Base-by-base conservation (phyloP, 2,888 invertebrate genomes). In the Dicycla oo region DNA sequence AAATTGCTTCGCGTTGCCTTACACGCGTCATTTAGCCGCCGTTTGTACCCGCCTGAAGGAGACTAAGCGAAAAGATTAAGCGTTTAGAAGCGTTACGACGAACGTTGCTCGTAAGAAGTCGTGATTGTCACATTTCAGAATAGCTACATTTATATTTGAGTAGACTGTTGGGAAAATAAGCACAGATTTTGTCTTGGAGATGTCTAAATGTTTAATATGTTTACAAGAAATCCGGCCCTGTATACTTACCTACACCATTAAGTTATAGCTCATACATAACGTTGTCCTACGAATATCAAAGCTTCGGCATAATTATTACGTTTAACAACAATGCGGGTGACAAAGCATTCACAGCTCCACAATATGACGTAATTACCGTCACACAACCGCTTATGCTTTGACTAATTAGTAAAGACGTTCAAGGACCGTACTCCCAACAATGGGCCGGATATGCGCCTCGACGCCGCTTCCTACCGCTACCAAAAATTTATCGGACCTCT, bases 1-100 rank as follows among this genome's bases (percentile, higher is more conserved):
- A 96, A 96, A 95, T 95, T 94, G 95, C 94, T 90, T 85, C 77
- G 89, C 88, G 91, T 91, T 92, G 92, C 92, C 90, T 91, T 92
- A 89, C 89, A 94, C 94, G 95, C 93, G 92, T 95, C 94, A 94
- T 95, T 95, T 94, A 94, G 86, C 81, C 86, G 88, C 87, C 86
- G 88, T 87, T 90, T 79, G 77, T 81, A 81, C 67, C 75, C 62
- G 75, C 53, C 49, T 58, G 72, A 81, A 83, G 78, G 57, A 70
- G 82, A 77, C 70, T 86, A 83, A 81, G 82, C 75, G 82, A 78
- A 71, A 81, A 78, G 80, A 79, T 82, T 78, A 79, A 78, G 80
- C 82, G 70, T 82, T 82, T 82, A 79, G 81, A 61, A 79, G 70
- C 60, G 64, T 81, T 57, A 69, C 69, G 69, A 61, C 51, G 70